phyloP scores from a whole-genome alignment of 2,888 invertebrate genomes.

The Electrophaes corylata region DNA sequence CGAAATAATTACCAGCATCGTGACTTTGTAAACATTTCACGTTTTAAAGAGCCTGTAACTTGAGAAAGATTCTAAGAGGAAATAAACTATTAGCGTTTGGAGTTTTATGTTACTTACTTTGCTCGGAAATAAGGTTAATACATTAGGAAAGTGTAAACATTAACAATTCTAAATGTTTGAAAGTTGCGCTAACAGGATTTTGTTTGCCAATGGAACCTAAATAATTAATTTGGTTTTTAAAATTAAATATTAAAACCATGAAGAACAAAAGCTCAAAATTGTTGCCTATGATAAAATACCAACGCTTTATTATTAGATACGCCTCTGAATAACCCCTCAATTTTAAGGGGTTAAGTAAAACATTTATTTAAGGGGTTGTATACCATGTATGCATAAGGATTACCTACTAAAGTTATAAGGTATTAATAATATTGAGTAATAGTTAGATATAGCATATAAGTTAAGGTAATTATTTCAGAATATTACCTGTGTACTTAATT shows the following conservation, averaged over 20 bases:
- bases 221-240: neutral
- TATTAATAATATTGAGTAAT: no score
- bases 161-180: slow-evolving; percentile 9
- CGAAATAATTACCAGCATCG: slow-evolving; percentile 68
- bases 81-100: slow-evolving; percentile 30
- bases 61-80: slow-evolving; percentile 54
- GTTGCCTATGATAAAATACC: neutral
- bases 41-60: slow-evolving; percentile 62
- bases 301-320: neutral
- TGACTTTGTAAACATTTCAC: slow-evolving; percentile 65
- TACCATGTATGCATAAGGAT: no score
- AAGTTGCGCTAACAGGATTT: slow-evolving; percentile 2
- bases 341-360: neutral
- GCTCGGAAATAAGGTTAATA: slow-evolving; percentile 18
- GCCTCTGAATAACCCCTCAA: neutral
- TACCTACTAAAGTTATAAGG: no score
- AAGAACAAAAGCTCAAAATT: neutral
- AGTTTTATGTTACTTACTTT: slow-evolving; percentile 30
- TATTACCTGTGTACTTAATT: no score
- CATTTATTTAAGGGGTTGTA: no score
- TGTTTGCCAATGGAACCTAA: slow-evolving; percentile 1
- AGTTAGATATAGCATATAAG: no score
- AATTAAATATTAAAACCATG: neutral
- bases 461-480: no score
- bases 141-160: slow-evolving; percentile 14